These are phyloP conservation scores for Aselliscus stoliczkanus DNA, from an alignment of 2,797 vertebrate species.

Conservation along the genomic window DNA sequence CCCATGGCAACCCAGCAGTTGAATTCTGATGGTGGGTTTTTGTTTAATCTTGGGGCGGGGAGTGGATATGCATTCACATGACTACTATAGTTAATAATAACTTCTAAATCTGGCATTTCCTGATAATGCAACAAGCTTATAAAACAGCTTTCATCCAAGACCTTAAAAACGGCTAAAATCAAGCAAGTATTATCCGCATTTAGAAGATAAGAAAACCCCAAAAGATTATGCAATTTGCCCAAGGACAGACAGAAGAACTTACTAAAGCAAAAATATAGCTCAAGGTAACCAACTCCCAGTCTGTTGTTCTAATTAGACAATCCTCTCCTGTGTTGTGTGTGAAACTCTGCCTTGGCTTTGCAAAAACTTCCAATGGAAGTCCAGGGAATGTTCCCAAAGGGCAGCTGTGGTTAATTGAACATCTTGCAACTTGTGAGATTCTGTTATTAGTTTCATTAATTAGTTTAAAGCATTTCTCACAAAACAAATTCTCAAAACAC, in stretches of 20 bases:
- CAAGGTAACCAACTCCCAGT: slow-evolving; percentile 55
- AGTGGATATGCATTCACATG: neutral
- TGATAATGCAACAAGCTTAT: slow-evolving; percentile 61
- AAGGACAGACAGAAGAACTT: slow-evolving; percentile 60
- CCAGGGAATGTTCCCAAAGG: slow-evolving; percentile 30
- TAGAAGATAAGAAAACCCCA: slow-evolving; percentile 60
- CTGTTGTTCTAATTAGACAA: slow-evolving; percentile 59
- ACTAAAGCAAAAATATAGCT: slow-evolving; percentile 52
- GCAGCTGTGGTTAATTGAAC: slow-evolving; percentile 62
- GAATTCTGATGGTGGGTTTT: neutral
- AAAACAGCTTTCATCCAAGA: slow-evolving; percentile 60
- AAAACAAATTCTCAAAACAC: slow-evolving; percentile 63
- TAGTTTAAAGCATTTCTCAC: slow-evolving; percentile 64
- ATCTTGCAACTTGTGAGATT: slow-evolving; percentile 56
- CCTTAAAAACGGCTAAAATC: slow-evolving; percentile 53
- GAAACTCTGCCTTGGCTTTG: slow-evolving; percentile 36
- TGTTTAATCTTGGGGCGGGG: neutral
- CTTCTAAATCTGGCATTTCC: slow-evolving; percentile 67
- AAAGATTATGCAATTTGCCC: slow-evolving; percentile 55
- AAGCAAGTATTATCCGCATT: slow-evolving; percentile 55
- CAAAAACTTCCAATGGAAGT: slow-evolving; percentile 39
- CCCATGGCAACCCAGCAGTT: slow-evolving; percentile 55
- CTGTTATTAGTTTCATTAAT: slow-evolving; percentile 68
- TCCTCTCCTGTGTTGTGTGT: neutral
- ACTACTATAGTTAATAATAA: slow-evolving; percentile 59